These are phyloP conservation scores for Aplysina aerophoba DNA, from an alignment of 37 sponge, comb jelly and placozoan species.

Conservation along the genomic window DNA sequence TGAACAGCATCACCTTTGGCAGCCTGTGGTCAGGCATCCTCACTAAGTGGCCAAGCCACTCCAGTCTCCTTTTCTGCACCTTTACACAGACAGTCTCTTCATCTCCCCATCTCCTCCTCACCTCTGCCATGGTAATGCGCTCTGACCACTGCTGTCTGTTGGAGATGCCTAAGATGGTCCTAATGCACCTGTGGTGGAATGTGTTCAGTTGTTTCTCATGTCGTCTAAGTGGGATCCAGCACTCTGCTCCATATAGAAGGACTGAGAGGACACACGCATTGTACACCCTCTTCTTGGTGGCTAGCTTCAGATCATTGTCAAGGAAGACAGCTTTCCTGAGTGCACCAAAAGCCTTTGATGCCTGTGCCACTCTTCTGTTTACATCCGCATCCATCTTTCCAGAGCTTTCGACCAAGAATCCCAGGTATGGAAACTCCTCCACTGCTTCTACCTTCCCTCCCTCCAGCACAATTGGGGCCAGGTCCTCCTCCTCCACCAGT, in stretches of 20 bases:
- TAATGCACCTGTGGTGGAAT: no score
- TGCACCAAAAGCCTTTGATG: conserved; percentile 39
- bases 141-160: no score
- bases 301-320: conserved; percentile 13
- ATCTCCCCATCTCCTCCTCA: no score
- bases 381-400: conserved; percentile 39
- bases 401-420: conserved; percentile 14
- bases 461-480: not conserved
- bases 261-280: conserved; percentile 39
- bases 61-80: no score
- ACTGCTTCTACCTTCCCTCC: conserved; percentile 33
- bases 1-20: no score
- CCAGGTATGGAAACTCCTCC: conserved; percentile 34
- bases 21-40: no score
- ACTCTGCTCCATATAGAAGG: conserved; percentile 37
- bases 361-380: conserved; percentile 34
- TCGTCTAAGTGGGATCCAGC: no score
- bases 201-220: no score
- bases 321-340: conserved; percentile 40
- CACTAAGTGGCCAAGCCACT: no score
- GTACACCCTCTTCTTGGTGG: conserved; percentile 21
- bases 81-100: no score
- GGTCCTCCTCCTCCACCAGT: conserved; percentile 15
- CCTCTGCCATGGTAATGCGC: no score
- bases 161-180: no score